Evolutionary conservation across 2,797 vertebrate genomes (phyloP), one percentile per base, ranked within the genome.

Genomic region (Taeniopygia guttata): DNA sequence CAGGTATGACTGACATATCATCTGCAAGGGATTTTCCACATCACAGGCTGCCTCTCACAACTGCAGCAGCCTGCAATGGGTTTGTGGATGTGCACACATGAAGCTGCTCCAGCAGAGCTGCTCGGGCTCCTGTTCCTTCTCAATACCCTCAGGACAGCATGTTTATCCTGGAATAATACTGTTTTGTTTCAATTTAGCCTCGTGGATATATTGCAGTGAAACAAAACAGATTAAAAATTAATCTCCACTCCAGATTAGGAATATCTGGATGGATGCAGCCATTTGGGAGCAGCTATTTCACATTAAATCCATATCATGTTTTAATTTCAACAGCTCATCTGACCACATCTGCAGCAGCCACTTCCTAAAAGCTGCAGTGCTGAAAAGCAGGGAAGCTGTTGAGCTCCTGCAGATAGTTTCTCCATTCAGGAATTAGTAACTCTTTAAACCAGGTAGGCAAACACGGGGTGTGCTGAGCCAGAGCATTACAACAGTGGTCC

Each of bases 381-480:
- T 81, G 27, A 51, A 59, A 42, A 89, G 58, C 58, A 52, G 76
- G 55, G 36, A 91, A 81, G 51, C 25, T 48, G 10, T 14, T 30
- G 63, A 91, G 38, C 29, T 86, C 63, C 83, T 91, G 83, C 85
- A 90, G 90, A 75, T 5, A 52, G 51, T 26, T 84, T 52, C 69
- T 88, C 56, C 25, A 29, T 63, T 86, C 73, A 46, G 85, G 54
- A 76, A 25, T 63, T 93, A 90, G 92, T 93, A 96, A 95, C 80
- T 91, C 55, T 94, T 96, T 94, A 96, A 96, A 94, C 92, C 63
- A 0, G 87, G 79, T 88, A 40, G 67, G 87, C 89, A 97, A 97
- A 97, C 87, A 96, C 1, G 0, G 48, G 29, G 2, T 21, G 11
- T 42, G 67, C 17, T 63, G 83, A 86, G 87, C 4, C 34, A 91